phyloP scores from a whole-genome alignment of 2,888 invertebrate species.

The Pachliopta kotzebuea region DNA sequence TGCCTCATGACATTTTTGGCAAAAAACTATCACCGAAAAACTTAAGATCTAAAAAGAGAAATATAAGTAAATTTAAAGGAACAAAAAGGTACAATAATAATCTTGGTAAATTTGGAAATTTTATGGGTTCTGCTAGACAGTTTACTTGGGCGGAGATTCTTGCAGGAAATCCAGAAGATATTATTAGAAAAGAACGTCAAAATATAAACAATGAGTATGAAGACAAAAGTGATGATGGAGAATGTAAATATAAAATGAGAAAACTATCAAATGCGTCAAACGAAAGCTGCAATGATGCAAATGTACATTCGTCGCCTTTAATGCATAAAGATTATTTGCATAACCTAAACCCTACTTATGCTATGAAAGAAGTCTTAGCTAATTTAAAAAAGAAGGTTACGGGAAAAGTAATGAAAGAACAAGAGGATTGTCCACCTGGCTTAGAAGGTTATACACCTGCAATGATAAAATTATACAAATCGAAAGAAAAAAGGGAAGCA shows the following conservation, averaged over 20 bases:
- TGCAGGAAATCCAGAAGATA: constrained; percentile 82
- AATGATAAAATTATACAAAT: constrained; percentile 75
- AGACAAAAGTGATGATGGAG: constrained; percentile 56
- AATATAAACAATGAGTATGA: constrained; percentile 40
- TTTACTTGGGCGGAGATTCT: constrained; percentile 85
- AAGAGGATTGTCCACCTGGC: constrained; percentile 44
- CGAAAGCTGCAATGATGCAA: constrained; percentile 54
- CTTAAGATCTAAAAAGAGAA: constrained; percentile 80
- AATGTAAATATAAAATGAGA: constrained; percentile 68
- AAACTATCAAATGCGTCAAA: constrained; percentile 67
- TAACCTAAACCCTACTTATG: constrained; percentile 83
- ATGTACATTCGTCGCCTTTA: constrained; percentile 56
- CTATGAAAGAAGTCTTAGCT: constrained; percentile 85
- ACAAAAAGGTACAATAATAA: constrained; percentile 66
- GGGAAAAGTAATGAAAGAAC: constrained; percentile 53
- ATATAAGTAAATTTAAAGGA: constrained; percentile 66
- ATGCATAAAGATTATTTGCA: constrained; percentile 71
- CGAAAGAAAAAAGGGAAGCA: constrained; percentile 70
- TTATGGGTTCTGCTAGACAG: constrained; percentile 76
- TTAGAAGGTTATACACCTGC: constrained; percentile 77
- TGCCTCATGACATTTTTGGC: constrained; percentile 72
- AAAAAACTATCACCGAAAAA: constrained; percentile 82
- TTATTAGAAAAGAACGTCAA: constrained; percentile 76
- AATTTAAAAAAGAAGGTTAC: constrained; percentile 79
- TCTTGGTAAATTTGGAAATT: constrained; percentile 75